A percentile compares a stretch with the other conserved stretches of the same genome.
Conservation (phyloP, 2,113 vertebrate genomes). For the Tinamus guttatus region DNA sequence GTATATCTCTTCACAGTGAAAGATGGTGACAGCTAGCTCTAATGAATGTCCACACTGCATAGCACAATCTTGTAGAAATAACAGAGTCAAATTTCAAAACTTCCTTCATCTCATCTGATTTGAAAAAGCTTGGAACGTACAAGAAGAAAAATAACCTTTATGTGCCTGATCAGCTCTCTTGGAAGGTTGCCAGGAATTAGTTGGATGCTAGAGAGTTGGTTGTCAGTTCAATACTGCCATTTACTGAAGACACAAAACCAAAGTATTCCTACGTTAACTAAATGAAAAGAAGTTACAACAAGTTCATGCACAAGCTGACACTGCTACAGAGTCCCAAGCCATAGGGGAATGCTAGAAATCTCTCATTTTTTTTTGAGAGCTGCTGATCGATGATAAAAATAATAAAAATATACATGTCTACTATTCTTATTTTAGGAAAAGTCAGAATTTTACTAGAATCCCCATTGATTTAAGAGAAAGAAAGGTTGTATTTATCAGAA, state of each 20-base stretch:
- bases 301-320: background rate
- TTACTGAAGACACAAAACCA: background rate
- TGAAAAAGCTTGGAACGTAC: background rate
- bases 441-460: background rate
- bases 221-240: background rate
- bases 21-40: background rate
- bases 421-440: background rate
- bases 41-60: background rate
- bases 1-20: background rate
- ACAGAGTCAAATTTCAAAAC: background rate
- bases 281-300: background rate
- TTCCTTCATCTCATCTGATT: background rate
- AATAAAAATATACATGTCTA: background rate
- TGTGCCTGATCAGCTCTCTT: background rate
- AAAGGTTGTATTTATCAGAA: background rate
- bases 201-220: background rate
- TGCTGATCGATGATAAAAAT: background rate
- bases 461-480: background rate
- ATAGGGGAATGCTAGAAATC: too few relatives aligned
- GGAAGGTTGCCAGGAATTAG: background rate
- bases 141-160: background rate
- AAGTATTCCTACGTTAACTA: background rate
- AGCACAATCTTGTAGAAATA: background rate
- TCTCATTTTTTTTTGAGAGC: fast-evolving
- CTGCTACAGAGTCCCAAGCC: background rate